Percentiles rank a stretch among this genome's conserved stretches.
Conservation (phyloP, 2,113 vertebrate genomes). For the Eurystomus gularis region DNA sequence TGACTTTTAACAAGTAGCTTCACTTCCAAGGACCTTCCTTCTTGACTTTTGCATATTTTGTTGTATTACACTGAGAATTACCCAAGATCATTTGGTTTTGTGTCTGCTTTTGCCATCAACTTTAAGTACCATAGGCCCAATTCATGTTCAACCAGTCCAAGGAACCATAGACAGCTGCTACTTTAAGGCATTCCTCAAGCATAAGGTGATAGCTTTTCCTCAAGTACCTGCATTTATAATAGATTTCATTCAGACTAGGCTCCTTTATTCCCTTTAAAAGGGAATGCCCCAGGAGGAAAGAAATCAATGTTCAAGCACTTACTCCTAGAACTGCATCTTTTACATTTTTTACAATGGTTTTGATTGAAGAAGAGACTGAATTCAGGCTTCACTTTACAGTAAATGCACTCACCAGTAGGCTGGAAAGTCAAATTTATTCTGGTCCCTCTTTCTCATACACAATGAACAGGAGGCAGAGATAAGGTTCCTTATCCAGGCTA, state of each 20-base stretch:
- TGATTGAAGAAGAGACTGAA: background rate
- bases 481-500: background rate
- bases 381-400: background rate
- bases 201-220: background rate
- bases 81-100: background rate
- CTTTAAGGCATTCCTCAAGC: background rate
- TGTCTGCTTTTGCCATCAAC: background rate
- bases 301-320: background rate
- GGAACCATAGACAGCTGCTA: background rate
- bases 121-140: background rate
- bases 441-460: background rate
- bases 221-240: background rate
- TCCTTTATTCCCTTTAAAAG: background rate
- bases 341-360: background rate
- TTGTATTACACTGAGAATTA: background rate
- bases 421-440: background rate
- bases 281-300: background rate
- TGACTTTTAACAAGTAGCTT: background rate
- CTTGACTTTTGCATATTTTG: background rate
- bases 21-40: background rate
- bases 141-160: background rate
- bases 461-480: background rate
- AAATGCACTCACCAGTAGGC: background rate
- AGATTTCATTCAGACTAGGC: background rate
- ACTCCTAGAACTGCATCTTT: background rate